A percentile compares a stretch with the other conserved stretches of the same genome.
Evolutionary conservation across 2,888 invertebrate genomes (phyloP).

Genomic region (Troilus luridus): DNA sequence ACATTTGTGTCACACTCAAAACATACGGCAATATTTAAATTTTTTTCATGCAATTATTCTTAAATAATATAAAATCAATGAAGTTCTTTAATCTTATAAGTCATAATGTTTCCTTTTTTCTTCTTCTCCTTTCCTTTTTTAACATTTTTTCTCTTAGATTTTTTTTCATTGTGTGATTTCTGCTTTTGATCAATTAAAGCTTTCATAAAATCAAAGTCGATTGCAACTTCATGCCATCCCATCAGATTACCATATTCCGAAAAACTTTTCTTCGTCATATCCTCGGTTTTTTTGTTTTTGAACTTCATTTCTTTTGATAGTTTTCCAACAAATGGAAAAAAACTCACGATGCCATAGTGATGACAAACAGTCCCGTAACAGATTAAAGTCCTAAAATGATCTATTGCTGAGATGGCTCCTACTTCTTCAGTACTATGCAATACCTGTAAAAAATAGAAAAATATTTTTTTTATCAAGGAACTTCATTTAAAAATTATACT

Average conservation of each 20-base stretch:
- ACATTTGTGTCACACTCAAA: no score
- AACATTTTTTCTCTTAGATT: neutral
- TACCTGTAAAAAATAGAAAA: constrained; percentile 20
- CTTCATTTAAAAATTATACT: neutral
- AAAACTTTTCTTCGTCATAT: neutral
- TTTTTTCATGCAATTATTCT: neutral
- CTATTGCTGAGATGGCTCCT: constrained; percentile 23
- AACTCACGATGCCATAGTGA: neutral
- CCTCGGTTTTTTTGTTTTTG: neutral
- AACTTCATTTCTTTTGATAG: constrained; percentile 2
- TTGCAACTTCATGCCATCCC: constrained; percentile 37
- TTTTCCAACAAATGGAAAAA: constrained; percentile 32
- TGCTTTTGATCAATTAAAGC: neutral
- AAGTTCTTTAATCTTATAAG: neutral
- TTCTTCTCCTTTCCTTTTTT: neutral
- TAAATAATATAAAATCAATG: neutral
- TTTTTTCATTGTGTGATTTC: neutral
- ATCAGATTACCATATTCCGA: neutral
- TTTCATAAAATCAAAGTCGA: neutral
- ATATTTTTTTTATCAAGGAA: neutral
- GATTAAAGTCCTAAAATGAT: neutral
- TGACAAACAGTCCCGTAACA: constrained; percentile 15
- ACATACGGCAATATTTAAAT: neutral
- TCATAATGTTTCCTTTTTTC: neutral
- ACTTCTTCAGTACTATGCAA: constrained; percentile 22